Evolutionary conservation across 2,888 invertebrate genomes (phyloP).

Genomic region (Scaptomyza cyrtandrae): DNA sequence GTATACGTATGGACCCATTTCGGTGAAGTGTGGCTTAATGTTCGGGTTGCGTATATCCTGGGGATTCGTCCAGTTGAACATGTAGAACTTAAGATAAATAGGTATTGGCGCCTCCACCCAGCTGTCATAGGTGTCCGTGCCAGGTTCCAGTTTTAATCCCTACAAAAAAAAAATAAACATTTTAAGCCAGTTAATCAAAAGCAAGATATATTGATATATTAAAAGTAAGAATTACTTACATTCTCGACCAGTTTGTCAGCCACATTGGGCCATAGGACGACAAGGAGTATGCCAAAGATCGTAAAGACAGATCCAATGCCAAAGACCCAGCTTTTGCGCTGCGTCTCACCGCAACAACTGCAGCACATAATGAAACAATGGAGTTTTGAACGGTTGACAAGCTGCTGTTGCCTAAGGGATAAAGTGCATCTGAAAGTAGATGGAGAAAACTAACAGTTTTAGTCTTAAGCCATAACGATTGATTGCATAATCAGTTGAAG

Average conservation of each 20-base stretch:
- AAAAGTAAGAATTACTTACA: slow-evolving; percentile 64
- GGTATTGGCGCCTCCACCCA: slow-evolving; percentile 94
- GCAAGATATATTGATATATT: neutral
- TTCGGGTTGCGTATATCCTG: slow-evolving; percentile 86
- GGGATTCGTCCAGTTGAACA: slow-evolving; percentile 93
- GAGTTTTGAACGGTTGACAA: slow-evolving; percentile 1
- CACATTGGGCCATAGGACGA: slow-evolving; percentile 79
- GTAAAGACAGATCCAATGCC: slow-evolving; percentile 79
- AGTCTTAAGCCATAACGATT: neutral
- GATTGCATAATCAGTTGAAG: slow-evolving; percentile 17
- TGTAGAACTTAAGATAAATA: slow-evolving; percentile 90
- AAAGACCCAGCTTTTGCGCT: slow-evolving; percentile 83
- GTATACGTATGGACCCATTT: slow-evolving; percentile 88
- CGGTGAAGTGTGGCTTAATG: slow-evolving; percentile 87
- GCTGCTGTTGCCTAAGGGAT: slow-evolving; percentile 5
- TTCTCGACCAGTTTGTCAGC: slow-evolving; percentile 72
- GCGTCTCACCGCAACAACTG: slow-evolving; percentile 80
- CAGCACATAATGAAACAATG: slow-evolving; percentile 76
- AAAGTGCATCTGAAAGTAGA: slow-evolving; percentile 33
- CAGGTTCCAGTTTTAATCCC: slow-evolving; percentile 88
- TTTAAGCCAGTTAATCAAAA: neutral
- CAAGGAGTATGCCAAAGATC: slow-evolving; percentile 72
- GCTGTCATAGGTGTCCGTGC: slow-evolving; percentile 88
- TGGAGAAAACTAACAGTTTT: neutral
- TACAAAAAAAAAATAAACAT: slow-evolving; percentile 70